Evolutionary conservation across 1,140 invertebrate species (phyloP), one percentile per base, ranked within the genome.

Genomic region (Drosophila rufa): DNA sequence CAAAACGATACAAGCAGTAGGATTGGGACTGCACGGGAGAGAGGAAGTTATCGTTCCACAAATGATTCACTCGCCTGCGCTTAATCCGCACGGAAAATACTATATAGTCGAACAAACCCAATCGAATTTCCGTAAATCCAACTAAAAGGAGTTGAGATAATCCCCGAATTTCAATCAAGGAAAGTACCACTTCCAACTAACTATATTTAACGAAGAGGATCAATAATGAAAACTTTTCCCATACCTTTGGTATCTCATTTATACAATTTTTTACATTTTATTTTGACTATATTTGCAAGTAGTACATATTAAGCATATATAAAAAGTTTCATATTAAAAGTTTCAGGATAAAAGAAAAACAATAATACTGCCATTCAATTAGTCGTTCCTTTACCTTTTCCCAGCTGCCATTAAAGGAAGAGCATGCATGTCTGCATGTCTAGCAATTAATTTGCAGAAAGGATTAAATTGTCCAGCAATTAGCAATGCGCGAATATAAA

Each of bases 11-110:
- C 67, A 73, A 17, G 53, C 65, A 40, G 38, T n/a, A 30, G 38
- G 19, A 33, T 38, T 45, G 50, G 53, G 19, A 27, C 17, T 17
- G 46, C 46, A 69, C 27, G 27, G 46, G 17, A 17, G 45, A 50
- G 60, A 38, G 33, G 27, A 53, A 38, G 60, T 53, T 67, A 66
- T 46, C 22, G 30, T 45, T 67, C 47, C 40, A 46, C 64, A 68
- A 70, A 46, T 70, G 43, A 55, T 68, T 68, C 40, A 46, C 67
- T 68, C 48, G 36, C 62, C 22, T 46, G 40, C 48, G 48, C 62
- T 68, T 68, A 70, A 70, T 67, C 48, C 33, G 30, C 25, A 38
- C 42, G 45, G 25, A 55, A 67, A 70, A 70, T 70, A 70, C 62
- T 70, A 68, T 46, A 45, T 46, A 45, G 48, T 8, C 6, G 15